Base-by-base conservation (phyloP, 1,140 invertebrate species). In the Stegodyphus dumicola region DNA sequence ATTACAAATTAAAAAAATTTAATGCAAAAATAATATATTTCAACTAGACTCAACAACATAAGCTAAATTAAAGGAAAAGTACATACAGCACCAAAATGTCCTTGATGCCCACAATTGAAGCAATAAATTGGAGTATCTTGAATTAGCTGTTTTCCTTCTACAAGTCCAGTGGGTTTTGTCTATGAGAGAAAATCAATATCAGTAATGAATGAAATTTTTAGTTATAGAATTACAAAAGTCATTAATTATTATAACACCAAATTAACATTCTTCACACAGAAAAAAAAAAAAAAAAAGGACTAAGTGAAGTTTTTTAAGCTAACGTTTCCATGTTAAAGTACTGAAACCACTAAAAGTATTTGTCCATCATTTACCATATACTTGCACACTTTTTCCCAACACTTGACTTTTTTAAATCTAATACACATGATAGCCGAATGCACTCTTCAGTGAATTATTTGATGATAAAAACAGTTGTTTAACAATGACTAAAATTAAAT, bases 11-110 rank as follows among this genome's bases (percentile, higher is more conserved):
- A 33, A 33, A 33, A n/a, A 33, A 33, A 33, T 33, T 33, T 33
- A 33, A 33, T 1, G 33, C 33, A 33, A 33, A 33, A 33, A 33
- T 33, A 33, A 33, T 33, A 33, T 33, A 33, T 33, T 33, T 1
- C 33, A 33, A 33, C 33, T 33, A 33, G 33, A 33, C 33, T 33
- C 33, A 33, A 33, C 33, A 33, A 33, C 3, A 3, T 33, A 33
- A 33, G 33, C 33, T 33, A 33, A 33, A 33, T 33, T 1, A 33
- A 1, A 33, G 33, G 33, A 33, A 33, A 33, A 33, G 15, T 74
- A 85, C 86, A 75, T 75, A 77, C 74, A n/a, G 51, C 17, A 17
- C 77, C 79, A 76, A 76, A 77, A 74, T 87, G 86, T 6, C 86
- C 86, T 66, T 17, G 5, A 10, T 13, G 10, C 17, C 80, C 77